These are phyloP conservation scores for Linurgus olivaceus DNA, from an alignment of 2,797 vertebrate genomes.

Conservation along the genomic window DNA sequence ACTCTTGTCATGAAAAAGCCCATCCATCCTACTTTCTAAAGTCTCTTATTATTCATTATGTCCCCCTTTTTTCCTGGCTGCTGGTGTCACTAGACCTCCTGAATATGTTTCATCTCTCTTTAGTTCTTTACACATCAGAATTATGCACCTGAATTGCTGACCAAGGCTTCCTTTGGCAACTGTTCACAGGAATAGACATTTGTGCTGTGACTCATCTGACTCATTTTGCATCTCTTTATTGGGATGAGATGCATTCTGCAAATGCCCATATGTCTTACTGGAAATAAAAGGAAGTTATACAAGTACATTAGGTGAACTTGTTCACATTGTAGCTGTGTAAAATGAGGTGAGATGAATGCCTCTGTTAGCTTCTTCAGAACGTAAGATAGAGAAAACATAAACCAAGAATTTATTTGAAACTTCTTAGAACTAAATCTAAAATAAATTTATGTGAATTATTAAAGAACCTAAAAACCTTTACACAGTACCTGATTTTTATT, in stretches of 20 bases:
- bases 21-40: background rate
- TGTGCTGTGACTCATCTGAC: background rate
- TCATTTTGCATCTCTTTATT: background rate
- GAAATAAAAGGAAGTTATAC: background rate
- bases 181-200: background rate
- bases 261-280: background rate
- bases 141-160: background rate
- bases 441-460: background rate
- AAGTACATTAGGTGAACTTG: background rate
- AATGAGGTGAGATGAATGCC: background rate
- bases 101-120: background rate
- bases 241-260: background rate
- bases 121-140: background rate
- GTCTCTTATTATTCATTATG: background rate
- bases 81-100: background rate
- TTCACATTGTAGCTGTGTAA: background rate
- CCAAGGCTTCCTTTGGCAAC: background rate
- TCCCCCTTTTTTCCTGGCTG: accelerated
- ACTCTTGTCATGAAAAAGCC: background rate
- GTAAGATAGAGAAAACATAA: background rate
- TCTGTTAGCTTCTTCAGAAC: background rate
- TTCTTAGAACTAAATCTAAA: background rate
- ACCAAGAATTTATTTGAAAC: background rate
- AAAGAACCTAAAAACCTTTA: background rate
- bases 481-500: background rate